phyloP scores from a whole-genome alignment of 2,113 vertebrate species.

The Calonectris borealis region DNA sequence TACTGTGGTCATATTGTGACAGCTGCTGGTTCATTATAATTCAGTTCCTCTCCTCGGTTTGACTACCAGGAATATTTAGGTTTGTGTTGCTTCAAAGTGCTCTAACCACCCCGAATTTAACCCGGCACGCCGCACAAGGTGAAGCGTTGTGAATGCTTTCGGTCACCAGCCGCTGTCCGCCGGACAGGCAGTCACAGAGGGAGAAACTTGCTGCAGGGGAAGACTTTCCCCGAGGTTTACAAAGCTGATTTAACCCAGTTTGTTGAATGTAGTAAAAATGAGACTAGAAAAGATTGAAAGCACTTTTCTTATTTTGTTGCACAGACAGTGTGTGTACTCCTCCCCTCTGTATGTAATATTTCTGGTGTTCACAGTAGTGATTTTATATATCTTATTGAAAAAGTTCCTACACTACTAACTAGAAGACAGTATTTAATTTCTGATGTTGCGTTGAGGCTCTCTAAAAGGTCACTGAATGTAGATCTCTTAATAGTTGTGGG shows the following conservation, averaged over 20 bases:
- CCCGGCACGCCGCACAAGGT: background rate
- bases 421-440: background rate
- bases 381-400: background rate
- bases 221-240: background rate
- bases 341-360: accelerated
- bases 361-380: background rate
- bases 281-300: background rate
- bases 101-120: background rate
- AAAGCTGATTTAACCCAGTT: background rate
- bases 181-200: background rate
- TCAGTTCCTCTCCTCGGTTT: constrained; percentile 42
- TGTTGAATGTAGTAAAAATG: background rate
- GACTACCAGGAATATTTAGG: constrained; percentile 56
- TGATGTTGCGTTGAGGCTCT: background rate
- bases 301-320: background rate
- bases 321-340: accelerated
- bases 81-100: constrained; percentile 48
- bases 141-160: background rate
- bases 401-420: accelerated
- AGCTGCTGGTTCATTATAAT: constrained; percentile 68
- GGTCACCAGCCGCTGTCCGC: background rate
- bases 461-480: background rate
- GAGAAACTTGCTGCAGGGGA: background rate
- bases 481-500: background rate
- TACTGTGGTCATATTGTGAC: constrained; percentile 70